Evolutionary conservation across 2,888 invertebrate genomes (phyloP).

Genomic region (Octodonta nipae): DNA sequence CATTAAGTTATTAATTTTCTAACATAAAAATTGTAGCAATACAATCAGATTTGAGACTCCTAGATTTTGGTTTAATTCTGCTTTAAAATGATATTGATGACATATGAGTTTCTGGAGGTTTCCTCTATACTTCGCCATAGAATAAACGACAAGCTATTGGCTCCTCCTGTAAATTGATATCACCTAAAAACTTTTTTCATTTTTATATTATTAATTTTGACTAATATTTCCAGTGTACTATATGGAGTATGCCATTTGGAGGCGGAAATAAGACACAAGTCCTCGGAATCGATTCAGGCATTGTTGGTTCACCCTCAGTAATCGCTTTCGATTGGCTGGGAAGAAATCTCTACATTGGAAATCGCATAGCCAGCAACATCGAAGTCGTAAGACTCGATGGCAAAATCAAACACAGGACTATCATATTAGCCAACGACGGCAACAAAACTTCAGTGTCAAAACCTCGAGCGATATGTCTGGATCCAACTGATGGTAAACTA

Average conservation of each 20-base stretch:
- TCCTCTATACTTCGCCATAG: no score
- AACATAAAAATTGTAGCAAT: no score
- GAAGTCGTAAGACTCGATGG: constrained; percentile 80
- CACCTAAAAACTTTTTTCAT: no score
- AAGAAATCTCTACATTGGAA: constrained; percentile 85
- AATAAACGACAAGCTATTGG: no score
- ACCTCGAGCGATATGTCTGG: constrained; percentile 76
- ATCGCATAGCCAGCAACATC: constrained; percentile 77
- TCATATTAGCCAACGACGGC: constrained; percentile 82
- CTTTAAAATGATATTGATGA: no score
- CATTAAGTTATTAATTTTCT: no score
- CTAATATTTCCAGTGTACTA: constrained; percentile 65
- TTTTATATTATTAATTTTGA: no score
- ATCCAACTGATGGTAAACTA: constrained; percentile 84
- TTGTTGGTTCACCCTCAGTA: constrained; percentile 79
- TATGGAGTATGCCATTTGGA: constrained; percentile 69
- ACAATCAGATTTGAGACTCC: no score
- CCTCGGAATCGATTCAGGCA: constrained; percentile 67
- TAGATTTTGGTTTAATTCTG: no score
- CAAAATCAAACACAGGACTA: constrained; percentile 66
- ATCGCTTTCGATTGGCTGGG: constrained; percentile 96
- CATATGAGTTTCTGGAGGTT: no score
- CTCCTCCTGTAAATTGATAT: no score
- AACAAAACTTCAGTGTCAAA: constrained; percentile 65
- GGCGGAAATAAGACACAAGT: constrained; percentile 77